These are phyloP conservation scores for Dolichallabes microphthalmus DNA, from an alignment of 2,113 vertebrate species.

Conservation along the genomic window DNA sequence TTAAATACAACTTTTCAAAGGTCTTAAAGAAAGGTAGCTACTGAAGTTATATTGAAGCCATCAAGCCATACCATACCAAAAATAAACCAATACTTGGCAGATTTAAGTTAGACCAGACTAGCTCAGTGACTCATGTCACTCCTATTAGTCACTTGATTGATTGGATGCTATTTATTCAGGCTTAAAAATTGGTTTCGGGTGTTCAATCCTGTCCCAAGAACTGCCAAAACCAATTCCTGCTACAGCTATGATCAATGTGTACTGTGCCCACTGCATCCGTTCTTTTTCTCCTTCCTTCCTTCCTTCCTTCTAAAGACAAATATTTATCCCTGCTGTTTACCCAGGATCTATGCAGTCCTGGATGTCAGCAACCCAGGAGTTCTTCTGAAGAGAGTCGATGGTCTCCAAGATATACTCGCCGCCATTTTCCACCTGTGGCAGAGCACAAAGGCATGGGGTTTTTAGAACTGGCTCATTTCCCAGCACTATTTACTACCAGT, in stretches of 20 bases:
- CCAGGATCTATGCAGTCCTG: slow-evolving; percentile 96
- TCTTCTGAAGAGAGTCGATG: slow-evolving; percentile 96
- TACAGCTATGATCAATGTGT: slow-evolving; percentile 65
- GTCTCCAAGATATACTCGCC: slow-evolving; percentile 97
- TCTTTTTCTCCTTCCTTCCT: slow-evolving; percentile 42
- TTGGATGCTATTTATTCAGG: neutral
- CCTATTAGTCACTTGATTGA: neutral
- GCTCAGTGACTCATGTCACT: neutral
- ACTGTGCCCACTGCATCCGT: slow-evolving; percentile 40
- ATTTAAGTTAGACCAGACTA: neutral
- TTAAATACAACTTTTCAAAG: neutral
- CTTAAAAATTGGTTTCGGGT: neutral
- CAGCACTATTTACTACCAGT: neutral
- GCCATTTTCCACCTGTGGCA: slow-evolving; percentile 85
- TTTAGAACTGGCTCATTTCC: neutral
- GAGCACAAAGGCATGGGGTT: slow-evolving; percentile 30
- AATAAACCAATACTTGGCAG: neutral
- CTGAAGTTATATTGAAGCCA: neutral
- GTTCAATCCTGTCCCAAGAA: slow-evolving; percentile 20
- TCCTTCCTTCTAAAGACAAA: slow-evolving; percentile 60
- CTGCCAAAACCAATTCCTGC: slow-evolving; percentile 64
- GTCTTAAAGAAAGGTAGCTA: neutral
- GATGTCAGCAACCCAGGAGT: slow-evolving; percentile 97
- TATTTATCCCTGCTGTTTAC: slow-evolving; percentile 76
- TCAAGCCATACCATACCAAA: neutral